Conservation (phyloP, 2,113 vertebrate genomes). For the Thermophis baileyi region DNA sequence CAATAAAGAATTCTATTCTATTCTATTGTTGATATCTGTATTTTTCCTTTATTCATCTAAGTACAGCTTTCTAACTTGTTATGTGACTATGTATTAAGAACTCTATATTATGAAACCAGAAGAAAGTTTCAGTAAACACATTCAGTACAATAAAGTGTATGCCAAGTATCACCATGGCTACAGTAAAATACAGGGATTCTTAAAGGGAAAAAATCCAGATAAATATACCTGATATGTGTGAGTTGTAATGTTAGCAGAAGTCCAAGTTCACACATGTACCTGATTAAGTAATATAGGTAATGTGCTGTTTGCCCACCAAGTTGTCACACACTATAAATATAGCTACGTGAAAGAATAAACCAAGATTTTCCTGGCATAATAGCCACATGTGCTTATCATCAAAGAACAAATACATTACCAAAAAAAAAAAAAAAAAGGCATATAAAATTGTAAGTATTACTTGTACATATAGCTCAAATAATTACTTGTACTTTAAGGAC, state of each 20-base stretch:
- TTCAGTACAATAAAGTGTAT: neutral
- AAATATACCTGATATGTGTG: neutral
- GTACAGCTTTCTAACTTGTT: neutral
- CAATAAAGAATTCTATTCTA: no score
- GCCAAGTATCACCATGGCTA: constrained; percentile 1
- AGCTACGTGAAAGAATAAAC: neutral
- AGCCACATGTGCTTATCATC: neutral
- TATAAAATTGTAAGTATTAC: neutral
- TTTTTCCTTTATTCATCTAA: neutral
- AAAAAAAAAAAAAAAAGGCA: neutral
- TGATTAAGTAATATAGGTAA: neutral
- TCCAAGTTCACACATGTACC: neutral
- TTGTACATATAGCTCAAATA: neutral
- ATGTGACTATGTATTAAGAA: neutral
- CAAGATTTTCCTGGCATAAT: neutral
- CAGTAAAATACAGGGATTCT: neutral
- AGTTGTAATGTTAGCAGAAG: neutral
- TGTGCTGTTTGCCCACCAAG: neutral
- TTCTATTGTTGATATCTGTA: neutral
- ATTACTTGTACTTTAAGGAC: neutral
- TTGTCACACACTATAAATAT: neutral
- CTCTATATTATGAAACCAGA: constrained; percentile 1
- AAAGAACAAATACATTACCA: neutral
- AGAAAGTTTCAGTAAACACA: constrained; percentile 12
- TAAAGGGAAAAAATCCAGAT: neutral